Evolutionary conservation across 2,888 invertebrate genomes (phyloP).

Genomic region (Meganola albula): DNA sequence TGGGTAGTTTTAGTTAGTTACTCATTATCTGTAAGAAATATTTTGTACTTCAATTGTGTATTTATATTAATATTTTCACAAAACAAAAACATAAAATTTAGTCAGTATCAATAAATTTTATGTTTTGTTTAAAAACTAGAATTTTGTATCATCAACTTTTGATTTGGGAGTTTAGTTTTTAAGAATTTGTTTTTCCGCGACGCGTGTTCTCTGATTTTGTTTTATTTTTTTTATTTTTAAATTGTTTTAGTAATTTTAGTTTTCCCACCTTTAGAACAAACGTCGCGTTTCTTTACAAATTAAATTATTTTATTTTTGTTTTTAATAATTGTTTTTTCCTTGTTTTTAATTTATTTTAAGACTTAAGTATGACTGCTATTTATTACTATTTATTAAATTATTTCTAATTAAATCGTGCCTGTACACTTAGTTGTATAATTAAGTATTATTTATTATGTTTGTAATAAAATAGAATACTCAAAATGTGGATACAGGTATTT

Average conservation of each 20-base stretch:
- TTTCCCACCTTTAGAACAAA: conserved; percentile 19
- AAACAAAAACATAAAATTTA: too few species aligned
- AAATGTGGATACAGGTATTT: too few species aligned
- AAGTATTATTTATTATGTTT: conserved; percentile 9
- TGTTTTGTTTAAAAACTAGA: too few species aligned
- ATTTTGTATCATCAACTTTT: not conserved
- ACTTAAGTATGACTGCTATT: conserved; percentile 19
- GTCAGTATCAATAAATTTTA: too few species aligned
- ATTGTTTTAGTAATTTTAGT: conserved; percentile 3
- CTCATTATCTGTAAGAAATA: too few species aligned
- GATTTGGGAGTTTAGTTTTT: too few species aligned
- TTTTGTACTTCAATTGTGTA: too few species aligned
- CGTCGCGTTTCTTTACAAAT: conserved; percentile 14
- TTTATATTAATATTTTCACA: too few species aligned
- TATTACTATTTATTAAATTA: conserved; percentile 19
- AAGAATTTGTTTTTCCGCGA: conserved; percentile 10
- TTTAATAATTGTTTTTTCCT: not conserved
- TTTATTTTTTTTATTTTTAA: conserved; percentile 3
- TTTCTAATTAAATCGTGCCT: conserved; percentile 34
- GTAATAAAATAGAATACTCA: conserved; percentile 17
- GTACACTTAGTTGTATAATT: conserved; percentile 37
- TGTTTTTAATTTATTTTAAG: conserved; percentile 35
- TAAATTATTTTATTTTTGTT: conserved; percentile 10
- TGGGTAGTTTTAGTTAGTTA: too few species aligned
- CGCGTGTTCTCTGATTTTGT: conserved; percentile 12